Conservation (phyloP, 2,888 invertebrate genomes). For the Steinernema hermaphroditum region DNA sequence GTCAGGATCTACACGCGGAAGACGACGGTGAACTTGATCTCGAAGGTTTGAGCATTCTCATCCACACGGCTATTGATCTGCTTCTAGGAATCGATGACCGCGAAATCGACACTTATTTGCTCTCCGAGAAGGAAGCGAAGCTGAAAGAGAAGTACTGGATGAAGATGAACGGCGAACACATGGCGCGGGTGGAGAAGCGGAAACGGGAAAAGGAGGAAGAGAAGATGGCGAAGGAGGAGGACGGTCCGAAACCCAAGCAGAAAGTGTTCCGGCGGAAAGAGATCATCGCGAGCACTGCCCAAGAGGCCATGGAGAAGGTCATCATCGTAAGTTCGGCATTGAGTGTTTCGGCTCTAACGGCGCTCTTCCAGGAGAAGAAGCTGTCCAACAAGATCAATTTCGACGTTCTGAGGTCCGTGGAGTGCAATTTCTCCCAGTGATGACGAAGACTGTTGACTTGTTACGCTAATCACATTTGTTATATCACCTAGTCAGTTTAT, state of each 20-base stretch:
- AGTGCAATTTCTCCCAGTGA: slow-evolving; percentile 5
- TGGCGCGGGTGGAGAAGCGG: slow-evolving; percentile 81
- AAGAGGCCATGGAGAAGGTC: slow-evolving; percentile 94
- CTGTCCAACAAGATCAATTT: slow-evolving; percentile 97
- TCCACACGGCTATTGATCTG: background rate
- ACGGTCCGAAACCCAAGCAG: slow-evolving; percentile 63
- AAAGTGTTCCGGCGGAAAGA: slow-evolving; percentile 41
- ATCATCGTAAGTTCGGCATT: slow-evolving; percentile 71
- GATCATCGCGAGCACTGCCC: slow-evolving; percentile 69
- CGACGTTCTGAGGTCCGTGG: slow-evolving; percentile 76
- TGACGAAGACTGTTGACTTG: background rate
- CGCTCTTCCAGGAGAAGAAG: slow-evolving; percentile 77
- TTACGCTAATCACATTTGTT: too few relatives aligned
- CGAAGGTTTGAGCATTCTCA: slow-evolving; percentile 35
- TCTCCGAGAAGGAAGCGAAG: slow-evolving; percentile 73
- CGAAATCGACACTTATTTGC: slow-evolving; percentile 76
- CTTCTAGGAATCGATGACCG: slow-evolving; percentile 80
- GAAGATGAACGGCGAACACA: slow-evolving; percentile 81
- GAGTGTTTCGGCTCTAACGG: background rate
- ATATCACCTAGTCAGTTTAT: too few relatives aligned
- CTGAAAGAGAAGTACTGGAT: slow-evolving; percentile 86
- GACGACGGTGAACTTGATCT: slow-evolving; percentile 45
- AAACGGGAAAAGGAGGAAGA: slow-evolving; percentile 77
- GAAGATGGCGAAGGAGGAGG: slow-evolving; percentile 58
- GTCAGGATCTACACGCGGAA: slow-evolving; percentile 16